Base-by-base conservation (phyloP, 2,888 invertebrate genomes). In the Oscheius myriophilus region DNA sequence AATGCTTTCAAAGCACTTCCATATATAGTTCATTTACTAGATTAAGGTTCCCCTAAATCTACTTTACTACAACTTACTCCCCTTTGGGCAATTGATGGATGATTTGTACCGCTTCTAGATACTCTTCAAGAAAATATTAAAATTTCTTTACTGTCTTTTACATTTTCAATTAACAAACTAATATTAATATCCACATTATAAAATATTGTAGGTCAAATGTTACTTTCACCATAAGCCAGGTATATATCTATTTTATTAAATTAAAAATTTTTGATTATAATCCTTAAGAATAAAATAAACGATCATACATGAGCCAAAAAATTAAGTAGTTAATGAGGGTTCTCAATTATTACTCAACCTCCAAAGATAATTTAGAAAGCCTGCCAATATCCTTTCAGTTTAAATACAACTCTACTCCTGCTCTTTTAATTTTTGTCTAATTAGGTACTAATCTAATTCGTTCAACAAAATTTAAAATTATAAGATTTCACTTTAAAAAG, bases 31-130 rank as follows among this genome's bases (percentile, higher is more conserved):
- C n/a, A 67, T 62, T 69, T 78, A 73, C 75, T 78, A 80, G 76
- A 67, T 72, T 69, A 49, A 80, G 74, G 75, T 80, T 80, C 80
- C 81, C 76, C 75, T 80, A 79, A 75, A 75, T 59, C 76, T 80
- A 81, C 81, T 80, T 78, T 81, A 80, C 81, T 81, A 81, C 81
- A 80, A 81, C 81, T 81, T 81, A 81, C 79, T 81, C 72, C 78
- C 75, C 73, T 79, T 70, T 76, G 70, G 75, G 78, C 73, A 81
- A 76, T 80, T 80, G 80, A 80, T 79, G 80, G 80, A 81, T 79
- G 79, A 79, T 81, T 81, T 79, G 81, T 75, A 81, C 79, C 79
- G 83, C 39, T 70, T 69, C 54, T 58, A 67, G 46, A 72, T 78
- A 65, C 72, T 86, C 87, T 64, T 64, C 84, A 64, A 80, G 82